Evolutionary conservation across 2,797 vertebrate genomes (phyloP), one percentile per base, ranked within the genome.

Genomic region (Echeneis naucrates): DNA sequence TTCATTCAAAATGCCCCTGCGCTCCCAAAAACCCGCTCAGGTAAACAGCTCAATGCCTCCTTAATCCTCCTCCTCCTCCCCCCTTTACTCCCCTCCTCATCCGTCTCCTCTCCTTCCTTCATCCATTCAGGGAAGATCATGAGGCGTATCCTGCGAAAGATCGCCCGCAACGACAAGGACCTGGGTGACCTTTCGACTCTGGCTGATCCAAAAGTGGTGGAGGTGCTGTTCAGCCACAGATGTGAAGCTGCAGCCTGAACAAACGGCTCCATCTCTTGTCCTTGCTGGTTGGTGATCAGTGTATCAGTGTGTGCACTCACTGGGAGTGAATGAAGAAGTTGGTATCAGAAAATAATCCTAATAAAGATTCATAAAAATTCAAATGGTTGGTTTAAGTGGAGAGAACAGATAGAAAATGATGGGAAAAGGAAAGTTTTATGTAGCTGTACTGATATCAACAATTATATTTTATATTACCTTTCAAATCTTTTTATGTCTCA

Each of bases 21-120:
- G 6, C 93, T 96, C 37, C 95, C 95, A 1, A 95, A 96, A 85
- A 96, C 95, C 2, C 94, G 95, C 61, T 96, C 95, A 92, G 95
- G 95, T 96, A 91, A 58, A 76, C 19, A 32, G 4, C 4, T 45
- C 51, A 44, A 21, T 57, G 16, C 16, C 2, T 47, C 14, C 17
- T 53, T 8, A 16, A 26, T 61, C 38, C n/a, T 50, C 40, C 1
- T 38, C 56, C 17, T 23, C 16, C 10, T 35, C 32, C 50, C 38
- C 23, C 10, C n/a, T 30, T 30, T 30, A 30, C 21, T 24, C 42
- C 54, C 44, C 23, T 54, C 26, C 45, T 26, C 47, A 40, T 21
- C 13, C 4, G 10, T 47, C 17, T 60, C 13, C 45, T 51, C 17
- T 6, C 71, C 33, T 30, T 8, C 23, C 64, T 17, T 38, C 11